These are phyloP conservation scores for Lasioglossum leucozonium DNA, from an alignment of 2,888 invertebrate genomes.

Conservation along the genomic window DNA sequence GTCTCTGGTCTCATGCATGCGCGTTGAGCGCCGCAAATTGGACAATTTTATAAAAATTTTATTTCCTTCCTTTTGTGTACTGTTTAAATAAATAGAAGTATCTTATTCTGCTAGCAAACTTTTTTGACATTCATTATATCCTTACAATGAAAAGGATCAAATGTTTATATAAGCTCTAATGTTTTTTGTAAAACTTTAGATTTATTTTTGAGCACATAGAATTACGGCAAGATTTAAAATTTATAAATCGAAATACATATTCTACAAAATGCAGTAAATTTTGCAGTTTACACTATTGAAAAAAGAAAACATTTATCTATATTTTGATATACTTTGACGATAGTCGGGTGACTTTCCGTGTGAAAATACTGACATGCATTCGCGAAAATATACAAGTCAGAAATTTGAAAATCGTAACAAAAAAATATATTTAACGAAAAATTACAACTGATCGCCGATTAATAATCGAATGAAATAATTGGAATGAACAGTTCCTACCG, in stretches of 20 bases:
- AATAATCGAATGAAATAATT: neutral
- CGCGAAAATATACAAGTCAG: neutral
- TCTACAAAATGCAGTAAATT: neutral
- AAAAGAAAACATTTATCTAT: neutral
- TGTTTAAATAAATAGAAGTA: neutral
- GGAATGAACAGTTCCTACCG: no score
- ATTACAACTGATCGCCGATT: neutral
- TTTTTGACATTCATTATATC: neutral
- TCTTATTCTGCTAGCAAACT: neutral
- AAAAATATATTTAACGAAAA: neutral
- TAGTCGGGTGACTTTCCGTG: neutral
- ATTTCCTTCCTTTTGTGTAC: no score
- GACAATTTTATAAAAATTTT: neutral
- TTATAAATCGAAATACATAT: neutral
- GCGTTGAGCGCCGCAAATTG: neutral
- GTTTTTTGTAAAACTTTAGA: neutral
- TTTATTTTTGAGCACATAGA: neutral
- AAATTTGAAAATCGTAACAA: neutral
- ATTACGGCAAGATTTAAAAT: neutral
- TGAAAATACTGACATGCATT: neutral
- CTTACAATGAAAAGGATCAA: neutral
- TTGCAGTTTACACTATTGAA: neutral
- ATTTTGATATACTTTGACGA: neutral
- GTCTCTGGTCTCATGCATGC: neutral
- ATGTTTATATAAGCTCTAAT: neutral